Base-by-base conservation (phyloP, 2,113 vertebrate genomes). In the Myiopsitta monachus region DNA sequence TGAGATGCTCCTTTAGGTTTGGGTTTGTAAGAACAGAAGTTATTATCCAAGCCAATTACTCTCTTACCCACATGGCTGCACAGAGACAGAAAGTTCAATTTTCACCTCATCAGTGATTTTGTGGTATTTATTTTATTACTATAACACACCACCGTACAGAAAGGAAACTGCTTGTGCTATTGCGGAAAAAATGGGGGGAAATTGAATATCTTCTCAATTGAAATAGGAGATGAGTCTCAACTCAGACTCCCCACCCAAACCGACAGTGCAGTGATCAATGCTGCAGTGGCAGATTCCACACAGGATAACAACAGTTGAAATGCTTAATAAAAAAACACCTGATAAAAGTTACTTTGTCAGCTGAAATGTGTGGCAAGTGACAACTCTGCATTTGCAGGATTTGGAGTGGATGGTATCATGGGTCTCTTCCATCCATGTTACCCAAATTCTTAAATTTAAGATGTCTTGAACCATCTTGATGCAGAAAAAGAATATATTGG, bases 21-120 rank as follows among this genome's bases (percentile, higher is more conserved):
- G 78, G 92, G 96, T 93, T 97, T 97, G 94, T 97, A 98, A 97
- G 95, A 98, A 97, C 95, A 95, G 86, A 98, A 98, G 97, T 98
- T 98, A 98, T 98, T 98, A 98, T 97, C 97, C 94, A 94, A 98
- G 96, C 96, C 97, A 98, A 98, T 98, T 98, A 97, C 98, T 97
- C 96, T 96, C 96, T 97, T 98, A 98, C 96, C 97, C 98, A 98
- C 97, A 97, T 98, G 98, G 98, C 95, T 98, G 98, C 97, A 98
- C 98, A 98, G 95, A 97, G 91, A 96, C 95, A 93, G 97, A 97
- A 97, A 98, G 97, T 97, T 97, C 97, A 95, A 97, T 98, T 98
- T 98, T 97, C 97, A 97, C 97, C 97, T 98, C 97, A 96, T 97
- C 97, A 97, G 96, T 97, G 97, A 96, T 98, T 98, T 94, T 96